These are phyloP conservation scores for Macheiramphus alcinus DNA, from an alignment of 2,113 vertebrate genomes.

Conservation along the genomic window DNA sequence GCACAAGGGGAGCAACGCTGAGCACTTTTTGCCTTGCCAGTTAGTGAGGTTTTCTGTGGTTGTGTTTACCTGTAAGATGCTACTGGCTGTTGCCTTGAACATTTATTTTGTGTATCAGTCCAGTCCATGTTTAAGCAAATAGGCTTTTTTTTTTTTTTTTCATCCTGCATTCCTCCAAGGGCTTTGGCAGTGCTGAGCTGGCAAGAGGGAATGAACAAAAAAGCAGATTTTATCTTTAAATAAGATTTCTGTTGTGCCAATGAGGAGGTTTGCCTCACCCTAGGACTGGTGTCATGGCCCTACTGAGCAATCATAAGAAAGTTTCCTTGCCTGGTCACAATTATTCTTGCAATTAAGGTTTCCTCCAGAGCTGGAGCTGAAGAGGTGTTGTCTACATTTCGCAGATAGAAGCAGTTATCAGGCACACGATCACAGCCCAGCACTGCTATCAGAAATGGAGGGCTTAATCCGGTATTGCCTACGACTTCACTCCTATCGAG, in stretches of 20 bases:
- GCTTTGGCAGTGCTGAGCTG: not conserved
- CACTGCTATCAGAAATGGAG: not conserved
- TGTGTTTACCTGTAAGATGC: not conserved
- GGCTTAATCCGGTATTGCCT: not conserved
- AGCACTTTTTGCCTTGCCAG: not conserved
- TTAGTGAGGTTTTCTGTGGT: not conserved
- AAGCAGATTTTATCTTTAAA: not conserved
- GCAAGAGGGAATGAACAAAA: not conserved
- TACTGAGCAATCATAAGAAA: not conserved
- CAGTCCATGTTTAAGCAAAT: not conserved
- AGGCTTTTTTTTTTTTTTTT: not conserved
- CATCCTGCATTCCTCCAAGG: not conserved
- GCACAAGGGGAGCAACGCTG: accelerated
- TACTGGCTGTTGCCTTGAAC: not conserved
- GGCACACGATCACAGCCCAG: not conserved
- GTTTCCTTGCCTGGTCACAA: not conserved
- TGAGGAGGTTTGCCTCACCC: not conserved
- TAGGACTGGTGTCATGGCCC: not conserved
- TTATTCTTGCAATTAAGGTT: not conserved
- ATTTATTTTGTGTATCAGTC: not conserved
- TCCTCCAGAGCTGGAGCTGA: not conserved
- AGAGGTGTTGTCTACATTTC: not conserved
- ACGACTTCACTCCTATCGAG: not conserved
- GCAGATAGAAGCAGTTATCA: not conserved
- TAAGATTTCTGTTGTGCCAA: not conserved